Conservation (phyloP, 2,113 vertebrate species). For the Phylloscopus whistleri region DNA sequence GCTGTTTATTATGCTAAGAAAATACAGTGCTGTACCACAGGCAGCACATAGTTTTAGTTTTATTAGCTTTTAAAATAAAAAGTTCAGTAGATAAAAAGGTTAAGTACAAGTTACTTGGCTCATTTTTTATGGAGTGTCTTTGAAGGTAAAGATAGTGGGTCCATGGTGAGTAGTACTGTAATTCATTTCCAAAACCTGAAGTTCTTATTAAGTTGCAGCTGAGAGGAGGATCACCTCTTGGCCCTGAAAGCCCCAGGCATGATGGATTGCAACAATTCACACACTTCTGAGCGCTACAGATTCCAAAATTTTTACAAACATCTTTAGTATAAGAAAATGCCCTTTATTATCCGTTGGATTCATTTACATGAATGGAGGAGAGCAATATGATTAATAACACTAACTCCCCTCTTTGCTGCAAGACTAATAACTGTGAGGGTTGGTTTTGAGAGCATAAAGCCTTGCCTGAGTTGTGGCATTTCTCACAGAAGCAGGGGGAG, state of each 20-base stretch:
- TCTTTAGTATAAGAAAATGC: background rate
- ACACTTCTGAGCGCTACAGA: background rate
- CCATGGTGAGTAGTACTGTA: background rate
- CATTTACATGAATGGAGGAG: background rate
- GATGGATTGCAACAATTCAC: background rate
- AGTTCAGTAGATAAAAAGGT: slow-evolving; percentile 27
- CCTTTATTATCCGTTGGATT: background rate
- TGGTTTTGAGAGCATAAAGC: background rate
- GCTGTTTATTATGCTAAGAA: slow-evolving; percentile 33
- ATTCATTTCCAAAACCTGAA: background rate
- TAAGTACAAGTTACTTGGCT: slow-evolving; percentile 15
- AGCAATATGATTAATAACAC: background rate
- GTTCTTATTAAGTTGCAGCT: background rate
- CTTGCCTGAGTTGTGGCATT: background rate
- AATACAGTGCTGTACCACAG: background rate
- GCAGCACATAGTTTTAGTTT: slow-evolving; percentile 24
- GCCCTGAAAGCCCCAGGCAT: background rate
- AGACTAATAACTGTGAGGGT: background rate
- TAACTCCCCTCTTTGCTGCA: background rate
- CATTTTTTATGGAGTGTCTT: background rate
- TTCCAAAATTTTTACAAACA: background rate
- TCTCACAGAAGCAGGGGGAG: background rate
- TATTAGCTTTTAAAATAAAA: slow-evolving; percentile 15
- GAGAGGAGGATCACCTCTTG: background rate
- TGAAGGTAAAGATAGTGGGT: background rate